Evolutionary conservation across 2,113 vertebrate species (phyloP).

Genomic region (rabbit (Oryctolagus cuniculus)): mOryCun1.1 NC_091448.1:26853001-26853500

Average conservation of each 20-base stretch:
- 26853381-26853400: constrained; percentile 31
- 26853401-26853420: constrained; percentile 7
- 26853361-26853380: constrained; percentile 14
- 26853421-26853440: neutral
- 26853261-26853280: constrained; percentile 18
- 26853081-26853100: too few relatives aligned
- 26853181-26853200: too few relatives aligned
- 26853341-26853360: neutral
- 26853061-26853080: too few relatives aligned
- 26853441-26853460: constrained; percentile 8
- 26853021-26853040: too few relatives aligned
- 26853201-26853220: too few relatives aligned
- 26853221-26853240: too few relatives aligned
- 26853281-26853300: constrained; percentile 20
- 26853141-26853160: too few relatives aligned
- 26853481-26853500: constrained; percentile 13
- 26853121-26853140: too few relatives aligned
- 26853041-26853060: too few relatives aligned
- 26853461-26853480: constrained; percentile 16
- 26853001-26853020: too few relatives aligned
- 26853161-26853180: too few relatives aligned
- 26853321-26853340: constrained; percentile 46
- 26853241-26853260: neutral
- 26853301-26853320: neutral
- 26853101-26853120: too few relatives aligned